phyloP scores from a whole-genome alignment of 1,140 invertebrate genomes.

The Drosophila prosaltans region DNA sequence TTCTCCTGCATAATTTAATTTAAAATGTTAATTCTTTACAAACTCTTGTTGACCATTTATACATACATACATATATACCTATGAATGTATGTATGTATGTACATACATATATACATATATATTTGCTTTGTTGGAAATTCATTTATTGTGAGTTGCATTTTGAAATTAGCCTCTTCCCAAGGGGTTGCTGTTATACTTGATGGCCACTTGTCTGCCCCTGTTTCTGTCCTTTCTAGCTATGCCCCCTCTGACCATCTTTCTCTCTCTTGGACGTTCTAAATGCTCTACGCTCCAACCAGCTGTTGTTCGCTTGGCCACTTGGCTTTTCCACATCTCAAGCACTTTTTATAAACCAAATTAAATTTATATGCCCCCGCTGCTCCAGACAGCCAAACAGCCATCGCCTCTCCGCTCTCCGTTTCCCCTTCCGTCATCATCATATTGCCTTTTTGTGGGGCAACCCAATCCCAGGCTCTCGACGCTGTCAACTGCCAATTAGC shows the following conservation, averaged over 20 bases:
- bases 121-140: not conserved
- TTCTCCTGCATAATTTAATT: not conserved
- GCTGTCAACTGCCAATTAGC: conserved; percentile 79
- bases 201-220: conserved; percentile 2
- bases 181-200: not conserved
- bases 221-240: conserved; percentile 25
- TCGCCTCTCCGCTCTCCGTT: conserved; percentile 5
- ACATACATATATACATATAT: not conserved
- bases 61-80: no score
- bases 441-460: conserved; percentile 42
- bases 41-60: not conserved
- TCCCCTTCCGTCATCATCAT: not conserved
- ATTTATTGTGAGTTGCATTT: conserved; percentile 11
- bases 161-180: conserved; percentile 7
- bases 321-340: conserved; percentile 56
- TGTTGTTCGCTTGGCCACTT: conserved; percentile 22
- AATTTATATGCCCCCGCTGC: conserved; percentile 61
- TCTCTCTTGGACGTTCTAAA: not conserved
- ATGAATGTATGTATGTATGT: no score
- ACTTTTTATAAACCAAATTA: conserved; percentile 79
- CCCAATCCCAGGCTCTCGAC: conserved; percentile 62
- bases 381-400: conserved; percentile 16
- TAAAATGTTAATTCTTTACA: conserved; percentile 8
- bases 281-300: not conserved
- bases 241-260: conserved; percentile 31